Evolutionary conservation across 1,140 invertebrate species (phyloP), one percentile per base, ranked within the genome.

Genomic region (Carposina sasakii): DNA sequence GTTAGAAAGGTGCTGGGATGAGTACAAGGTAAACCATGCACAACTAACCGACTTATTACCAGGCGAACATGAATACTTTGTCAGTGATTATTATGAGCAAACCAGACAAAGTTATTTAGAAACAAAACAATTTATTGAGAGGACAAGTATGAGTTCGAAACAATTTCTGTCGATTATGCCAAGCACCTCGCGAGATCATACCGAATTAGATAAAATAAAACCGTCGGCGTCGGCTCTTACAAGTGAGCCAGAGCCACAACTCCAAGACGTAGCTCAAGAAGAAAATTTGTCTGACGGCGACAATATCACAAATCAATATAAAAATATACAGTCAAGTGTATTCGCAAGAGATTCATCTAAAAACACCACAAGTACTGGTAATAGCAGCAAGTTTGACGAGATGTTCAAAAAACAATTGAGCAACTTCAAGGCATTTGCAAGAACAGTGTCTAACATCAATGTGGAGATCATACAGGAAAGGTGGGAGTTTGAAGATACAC

Each of bases 351-450:
- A 28, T 28, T 6, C 6, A n/a, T n/a, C n/a, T 28, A 12, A 28
- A 12, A 6, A 12, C 12, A 28, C 6, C 6, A 28, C 24, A 28
- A 28, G 12, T 12, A 28, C 24, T 28, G 31, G 31, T 33, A 13
- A 8, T 8, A 33, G 13, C 36, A 39, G 36, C 13, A 39, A 21
- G 19, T 8, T 8, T 5, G 36, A 39, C 17, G 36, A 39, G 15
- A 4, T 39, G 3, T 21, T 39, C 15, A 17, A 13, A 20, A 39
- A 39, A 17, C 34, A 37, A 20, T 10, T 4, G 2, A 37, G 34
- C 17, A 37, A 37, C 15, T 37, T 37, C 34, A 37, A 37, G 34
- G 34, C 34, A 3, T 16, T 37, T 17, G 34, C 34, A 10, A 13
- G 34, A 3, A 37, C 34, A 3, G 5, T 37, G 13, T 9, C 2